These are phyloP conservation scores for Ceratosolen fusciceps DNA, from an alignment of 1,140 invertebrate species.

Conservation along the genomic window DNA sequence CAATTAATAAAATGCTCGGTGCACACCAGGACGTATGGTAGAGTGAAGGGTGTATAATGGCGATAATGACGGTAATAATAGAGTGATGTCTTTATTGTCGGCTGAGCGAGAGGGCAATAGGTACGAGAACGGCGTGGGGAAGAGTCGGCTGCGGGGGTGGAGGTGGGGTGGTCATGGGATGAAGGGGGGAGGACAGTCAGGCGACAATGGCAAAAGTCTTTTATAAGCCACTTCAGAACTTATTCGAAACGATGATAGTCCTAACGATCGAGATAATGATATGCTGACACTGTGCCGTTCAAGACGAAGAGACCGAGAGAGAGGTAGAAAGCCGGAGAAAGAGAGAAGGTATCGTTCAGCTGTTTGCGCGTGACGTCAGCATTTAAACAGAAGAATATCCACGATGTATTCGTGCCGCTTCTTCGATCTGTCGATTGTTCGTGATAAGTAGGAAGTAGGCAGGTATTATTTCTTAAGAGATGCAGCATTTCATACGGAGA, in stretches of 20 bases:
- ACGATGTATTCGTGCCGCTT: neutral
- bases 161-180: neutral
- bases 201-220: slow-evolving; percentile 9
- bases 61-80: slow-evolving; percentile 38
- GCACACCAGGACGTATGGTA: neutral
- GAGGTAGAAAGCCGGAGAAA: neutral
- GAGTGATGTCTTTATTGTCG: slow-evolving; percentile 30
- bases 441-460: neutral
- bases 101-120: neutral
- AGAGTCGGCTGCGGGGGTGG: neutral
- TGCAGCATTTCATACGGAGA: neutral
- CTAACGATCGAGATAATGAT: slow-evolving; percentile 27
- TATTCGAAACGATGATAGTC: slow-evolving; percentile 19
- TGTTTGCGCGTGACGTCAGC: neutral
- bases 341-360: neutral
- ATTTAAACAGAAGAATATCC: neutral
- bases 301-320: neutral
- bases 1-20: neutral
- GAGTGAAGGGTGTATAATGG: slow-evolving; percentile 18
- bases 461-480: neutral
- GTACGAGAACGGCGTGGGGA: neutral
- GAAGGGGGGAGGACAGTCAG: neutral
- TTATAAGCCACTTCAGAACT: slow-evolving; percentile 21
- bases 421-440: neutral
- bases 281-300: neutral